phyloP scores from a whole-genome alignment of 2,797 vertebrate genomes.

The Triplophysa bombifrons region DNA sequence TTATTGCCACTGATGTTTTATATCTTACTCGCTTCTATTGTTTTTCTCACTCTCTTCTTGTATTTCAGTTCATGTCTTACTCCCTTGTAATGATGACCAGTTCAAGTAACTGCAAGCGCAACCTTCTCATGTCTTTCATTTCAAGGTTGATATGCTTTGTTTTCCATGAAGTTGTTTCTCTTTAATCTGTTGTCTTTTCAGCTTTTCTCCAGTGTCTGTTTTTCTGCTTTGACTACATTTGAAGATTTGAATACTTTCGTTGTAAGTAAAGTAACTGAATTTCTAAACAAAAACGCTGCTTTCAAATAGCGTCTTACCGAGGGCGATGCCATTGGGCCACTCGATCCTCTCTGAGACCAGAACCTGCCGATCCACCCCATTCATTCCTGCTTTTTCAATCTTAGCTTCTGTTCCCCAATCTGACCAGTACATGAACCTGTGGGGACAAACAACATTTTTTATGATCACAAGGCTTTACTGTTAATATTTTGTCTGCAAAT shows the following conservation, averaged over 20 bases:
- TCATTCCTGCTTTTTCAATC: constrained; percentile 96
- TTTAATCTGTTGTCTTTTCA: constrained; percentile 14
- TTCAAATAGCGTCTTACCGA: constrained; percentile 78
- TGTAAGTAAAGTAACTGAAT: neutral
- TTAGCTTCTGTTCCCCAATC: constrained; percentile 95
- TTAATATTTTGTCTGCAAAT: neutral
- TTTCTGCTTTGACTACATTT: neutral
- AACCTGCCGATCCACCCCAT: constrained; percentile 86
- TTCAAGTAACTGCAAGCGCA: constrained; percentile 10
- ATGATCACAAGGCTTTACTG: neutral
- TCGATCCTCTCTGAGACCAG: constrained; percentile 93
- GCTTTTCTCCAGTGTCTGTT: constrained; percentile 23
- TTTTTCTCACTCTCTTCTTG: neutral
- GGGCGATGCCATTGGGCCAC: constrained; percentile 97
- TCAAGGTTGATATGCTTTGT: constrained; percentile 7
- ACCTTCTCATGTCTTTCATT: constrained; percentile 17
- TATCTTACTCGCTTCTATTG: neutral
- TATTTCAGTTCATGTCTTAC: constrained; percentile 4
- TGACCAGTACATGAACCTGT: constrained; percentile 98
- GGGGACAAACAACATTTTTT: constrained; percentile 2
- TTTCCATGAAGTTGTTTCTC: constrained; percentile 11
- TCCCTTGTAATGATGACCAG: constrained; percentile 13
- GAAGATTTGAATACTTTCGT: constrained; percentile 14
- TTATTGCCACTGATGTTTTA: constrained; percentile 38
- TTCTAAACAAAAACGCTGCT: neutral